Percentiles rank a stretch among this genome's conserved stretches.
Evolutionary conservation across 2,888 invertebrate genomes (phyloP).

Genomic region (Elysia crispata): DNA sequence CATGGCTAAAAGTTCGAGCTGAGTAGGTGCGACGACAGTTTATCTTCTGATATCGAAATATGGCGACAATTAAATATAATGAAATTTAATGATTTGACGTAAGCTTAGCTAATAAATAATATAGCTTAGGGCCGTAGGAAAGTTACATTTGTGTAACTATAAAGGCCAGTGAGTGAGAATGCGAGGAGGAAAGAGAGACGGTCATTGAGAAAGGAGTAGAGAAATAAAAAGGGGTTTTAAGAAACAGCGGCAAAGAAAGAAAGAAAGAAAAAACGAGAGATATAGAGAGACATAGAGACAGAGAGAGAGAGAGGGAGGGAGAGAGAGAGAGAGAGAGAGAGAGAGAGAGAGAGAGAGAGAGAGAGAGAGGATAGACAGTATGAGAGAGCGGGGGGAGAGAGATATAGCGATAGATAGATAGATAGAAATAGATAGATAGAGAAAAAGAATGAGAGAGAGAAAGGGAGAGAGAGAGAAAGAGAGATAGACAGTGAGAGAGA

Average conservation of each 20-base stretch:
- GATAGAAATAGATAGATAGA: neutral
- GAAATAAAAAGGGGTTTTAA: no score
- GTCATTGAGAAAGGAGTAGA: neutral
- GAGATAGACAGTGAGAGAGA: neutral
- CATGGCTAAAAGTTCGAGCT: no score
- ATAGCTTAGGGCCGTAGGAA: neutral
- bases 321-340: constrained; percentile 18
- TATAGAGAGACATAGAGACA: constrained; percentile 31
- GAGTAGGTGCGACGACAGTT: no score
- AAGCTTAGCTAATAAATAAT: no score
- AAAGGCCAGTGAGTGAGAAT: neutral
- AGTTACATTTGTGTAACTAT: neutral
- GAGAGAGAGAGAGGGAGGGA: constrained; percentile 15
- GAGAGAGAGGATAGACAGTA: constrained; percentile 25
- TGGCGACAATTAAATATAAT: no score
- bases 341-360: constrained; percentile 44
- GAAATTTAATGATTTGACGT: no score
- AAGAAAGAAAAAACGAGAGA: constrained; percentile 19
- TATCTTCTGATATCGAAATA: no score
- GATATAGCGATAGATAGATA: neutral
- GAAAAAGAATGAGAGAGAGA: neutral
- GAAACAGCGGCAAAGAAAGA: neutral
- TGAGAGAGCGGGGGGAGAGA: no score
- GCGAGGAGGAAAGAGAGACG: neutral
- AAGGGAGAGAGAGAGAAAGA: neutral